phyloP scores from a whole-genome alignment of 1,140 invertebrate species.

The Cydia fagiglandana region DNA sequence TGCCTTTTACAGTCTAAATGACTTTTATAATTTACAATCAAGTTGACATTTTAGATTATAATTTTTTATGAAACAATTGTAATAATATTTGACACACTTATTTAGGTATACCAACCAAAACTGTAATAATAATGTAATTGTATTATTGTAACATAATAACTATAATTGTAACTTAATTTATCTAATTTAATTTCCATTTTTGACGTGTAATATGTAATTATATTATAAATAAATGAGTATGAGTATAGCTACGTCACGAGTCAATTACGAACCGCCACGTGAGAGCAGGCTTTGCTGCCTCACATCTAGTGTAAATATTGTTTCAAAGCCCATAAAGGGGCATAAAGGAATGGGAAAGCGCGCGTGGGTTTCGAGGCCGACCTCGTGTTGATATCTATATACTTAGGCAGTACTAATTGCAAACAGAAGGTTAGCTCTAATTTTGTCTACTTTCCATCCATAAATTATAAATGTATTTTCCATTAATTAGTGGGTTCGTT shows the following conservation, averaged over 20 bases:
- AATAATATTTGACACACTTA: no score
- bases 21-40: no score
- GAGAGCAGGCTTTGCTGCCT: neutral
- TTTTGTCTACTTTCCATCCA: neutral
- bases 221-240: no score
- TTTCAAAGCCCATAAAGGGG: constrained; percentile 12
- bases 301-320: constrained; percentile 6
- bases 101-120: no score
- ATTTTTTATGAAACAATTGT: no score
- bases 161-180: no score
- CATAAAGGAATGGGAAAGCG: constrained; percentile 31
- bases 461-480: neutral
- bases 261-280: neutral
- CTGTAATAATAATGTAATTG: no score
- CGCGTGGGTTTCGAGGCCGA: constrained; percentile 28
- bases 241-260: neutral
- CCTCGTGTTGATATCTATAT: constrained; percentile 1
- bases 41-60: no score
- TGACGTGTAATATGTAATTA: no score
- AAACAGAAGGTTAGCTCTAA: constrained; percentile 11
- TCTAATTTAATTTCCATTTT: no score
- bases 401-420: constrained; percentile 8
- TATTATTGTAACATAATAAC: no score
- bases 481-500: neutral
- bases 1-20: no score